These are phyloP conservation scores for Odontothrips loti DNA, from an alignment of 2,888 invertebrate genomes.

Conservation along the genomic window DNA sequence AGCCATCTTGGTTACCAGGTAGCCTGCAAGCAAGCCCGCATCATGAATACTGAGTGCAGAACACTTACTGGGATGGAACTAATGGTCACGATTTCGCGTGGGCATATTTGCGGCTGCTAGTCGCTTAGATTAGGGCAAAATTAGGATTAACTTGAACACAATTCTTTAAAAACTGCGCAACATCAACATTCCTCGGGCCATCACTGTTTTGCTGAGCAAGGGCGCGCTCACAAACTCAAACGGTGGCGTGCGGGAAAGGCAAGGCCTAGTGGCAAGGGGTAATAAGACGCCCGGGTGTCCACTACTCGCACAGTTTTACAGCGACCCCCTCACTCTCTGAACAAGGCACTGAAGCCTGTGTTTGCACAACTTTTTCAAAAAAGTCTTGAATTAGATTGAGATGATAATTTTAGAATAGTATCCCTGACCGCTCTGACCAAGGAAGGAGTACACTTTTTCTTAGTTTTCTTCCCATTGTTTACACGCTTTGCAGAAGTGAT, in stretches of 20 bases:
- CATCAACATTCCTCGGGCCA: slow-evolving; percentile 13
- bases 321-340: too few relatives aligned
- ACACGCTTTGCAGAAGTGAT: too few relatives aligned
- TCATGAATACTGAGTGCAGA: neutral
- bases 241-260: neutral
- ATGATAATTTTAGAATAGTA: too few relatives aligned
- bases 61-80: neutral
- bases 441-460: too few relatives aligned
- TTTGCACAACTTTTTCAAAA: too few relatives aligned
- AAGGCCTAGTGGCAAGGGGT: too few relatives aligned
- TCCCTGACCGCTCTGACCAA: too few relatives aligned
- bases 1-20: slow-evolving; percentile 15
- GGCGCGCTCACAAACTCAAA: neutral
- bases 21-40: neutral
- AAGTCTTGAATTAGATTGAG: too few relatives aligned
- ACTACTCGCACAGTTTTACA: too few relatives aligned
- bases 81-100: neutral
- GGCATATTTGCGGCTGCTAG: neutral
- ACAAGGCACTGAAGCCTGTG: too few relatives aligned
- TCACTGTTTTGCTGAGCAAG: slow-evolving; percentile 12
- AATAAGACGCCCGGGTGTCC: too few relatives aligned
- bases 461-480: too few relatives aligned
- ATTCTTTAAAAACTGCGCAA: neutral
- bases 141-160: neutral
- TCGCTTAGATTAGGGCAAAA: neutral